Percentiles rank a stretch among this genome's conserved stretches.
Evolutionary conservation across 2,113 vertebrate species (phyloP).

Genomic region (Psilopsiagon aymara): DNA sequence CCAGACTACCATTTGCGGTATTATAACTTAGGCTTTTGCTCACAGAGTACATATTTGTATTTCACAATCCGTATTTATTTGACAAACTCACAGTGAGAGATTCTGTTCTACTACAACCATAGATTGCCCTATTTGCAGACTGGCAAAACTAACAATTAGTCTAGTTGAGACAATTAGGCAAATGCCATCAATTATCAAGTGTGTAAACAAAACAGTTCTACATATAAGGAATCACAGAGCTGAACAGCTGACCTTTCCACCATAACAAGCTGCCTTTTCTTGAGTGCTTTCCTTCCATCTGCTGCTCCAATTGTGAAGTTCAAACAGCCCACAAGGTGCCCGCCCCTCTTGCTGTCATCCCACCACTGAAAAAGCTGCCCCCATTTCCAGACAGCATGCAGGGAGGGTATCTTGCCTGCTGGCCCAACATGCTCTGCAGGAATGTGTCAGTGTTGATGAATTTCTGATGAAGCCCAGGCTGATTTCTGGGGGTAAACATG

Average conservation of each 20-base stretch:
- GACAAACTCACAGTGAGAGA: neutral
- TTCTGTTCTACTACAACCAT: neutral
- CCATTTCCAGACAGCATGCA: neutral
- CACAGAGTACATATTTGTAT: neutral
- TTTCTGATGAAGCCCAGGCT: neutral
- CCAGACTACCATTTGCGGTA: neutral
- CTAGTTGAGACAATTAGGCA: neutral
- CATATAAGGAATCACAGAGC: neutral
- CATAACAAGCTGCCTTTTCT: neutral
- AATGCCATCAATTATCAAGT: conserved; percentile 23
- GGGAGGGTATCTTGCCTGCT: neutral
- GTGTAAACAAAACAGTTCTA: conserved; percentile 17
- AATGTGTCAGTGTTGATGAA: neutral
- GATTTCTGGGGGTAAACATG: neutral
- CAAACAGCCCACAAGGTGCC: neutral
- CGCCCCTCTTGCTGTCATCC: neutral
- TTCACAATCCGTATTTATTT: conserved; percentile 3
- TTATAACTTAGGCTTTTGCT: neutral
- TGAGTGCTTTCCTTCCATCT: neutral
- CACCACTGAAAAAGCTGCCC: neutral
- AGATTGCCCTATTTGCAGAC: conserved; percentile 2
- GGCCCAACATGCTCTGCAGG: neutral
- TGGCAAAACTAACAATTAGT: conserved; percentile 21
- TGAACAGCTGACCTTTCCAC: neutral
- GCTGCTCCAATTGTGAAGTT: neutral